phyloP scores from a whole-genome alignment of 1,140 invertebrate genomes.

The Ceratosolen solmsi region DNA sequence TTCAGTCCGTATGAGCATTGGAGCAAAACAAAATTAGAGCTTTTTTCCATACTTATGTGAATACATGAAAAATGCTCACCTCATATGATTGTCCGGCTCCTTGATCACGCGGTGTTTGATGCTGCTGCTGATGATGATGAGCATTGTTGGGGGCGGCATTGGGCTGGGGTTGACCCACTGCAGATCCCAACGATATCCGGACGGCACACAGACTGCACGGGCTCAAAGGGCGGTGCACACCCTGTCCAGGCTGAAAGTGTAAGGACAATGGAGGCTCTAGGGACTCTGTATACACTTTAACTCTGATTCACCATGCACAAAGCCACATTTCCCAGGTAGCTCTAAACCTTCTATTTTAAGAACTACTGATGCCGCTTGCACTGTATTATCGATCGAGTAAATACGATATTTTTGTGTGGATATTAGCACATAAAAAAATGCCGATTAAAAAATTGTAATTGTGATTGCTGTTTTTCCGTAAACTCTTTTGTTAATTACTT shows the following conservation, averaged over 20 bases:
- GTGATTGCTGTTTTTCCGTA: too few species aligned
- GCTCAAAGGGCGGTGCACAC: constrained; percentile 58
- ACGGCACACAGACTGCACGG: constrained; percentile 51
- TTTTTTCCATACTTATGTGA: too few species aligned
- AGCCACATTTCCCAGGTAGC: constrained; percentile 69
- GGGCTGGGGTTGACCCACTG: background rate
- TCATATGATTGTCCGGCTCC: constrained; percentile 48
- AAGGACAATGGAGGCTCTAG: too few species aligned
- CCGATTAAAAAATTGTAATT: too few species aligned
- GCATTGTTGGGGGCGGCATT: background rate
- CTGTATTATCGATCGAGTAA: too few species aligned
- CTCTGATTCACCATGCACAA: constrained; percentile 69
- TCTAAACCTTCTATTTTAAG: constrained; percentile 51
- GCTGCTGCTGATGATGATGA: constrained; percentile 23
- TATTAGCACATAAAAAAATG: too few species aligned
- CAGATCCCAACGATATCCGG: constrained; percentile 53
- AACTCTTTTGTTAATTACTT: too few species aligned
- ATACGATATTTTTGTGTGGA: too few species aligned
- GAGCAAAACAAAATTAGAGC: too few species aligned
- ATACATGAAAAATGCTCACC: constrained; percentile 4
- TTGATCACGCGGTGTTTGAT: constrained; percentile 46
- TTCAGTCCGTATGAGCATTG: too few species aligned
- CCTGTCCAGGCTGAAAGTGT: too few species aligned
- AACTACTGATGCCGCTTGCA: too few species aligned
- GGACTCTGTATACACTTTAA: constrained; percentile 63